Conservation (phyloP, 2,797 vertebrate species). For the Neoniphon sammara region DNA sequence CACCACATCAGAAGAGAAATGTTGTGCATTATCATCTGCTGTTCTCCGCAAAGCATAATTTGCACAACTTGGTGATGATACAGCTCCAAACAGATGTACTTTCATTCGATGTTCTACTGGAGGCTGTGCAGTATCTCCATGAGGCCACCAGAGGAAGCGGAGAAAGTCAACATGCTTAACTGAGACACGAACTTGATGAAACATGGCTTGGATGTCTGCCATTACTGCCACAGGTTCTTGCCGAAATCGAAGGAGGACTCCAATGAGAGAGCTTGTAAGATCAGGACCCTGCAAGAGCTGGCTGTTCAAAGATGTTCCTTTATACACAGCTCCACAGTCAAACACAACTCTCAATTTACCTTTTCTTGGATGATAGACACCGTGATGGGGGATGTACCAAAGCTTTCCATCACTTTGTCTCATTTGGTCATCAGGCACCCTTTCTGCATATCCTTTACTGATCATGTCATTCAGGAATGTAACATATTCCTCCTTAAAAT, state of each 20-base stretch:
- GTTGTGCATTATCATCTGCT: neutral
- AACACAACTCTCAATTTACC: slow-evolving; percentile 1
- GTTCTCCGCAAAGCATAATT: slow-evolving; percentile 8
- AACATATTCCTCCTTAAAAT: slow-evolving; percentile 8
- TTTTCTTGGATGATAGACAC: slow-evolving; percentile 20
- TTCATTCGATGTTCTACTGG: neutral
- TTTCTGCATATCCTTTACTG: slow-evolving; percentile 6
- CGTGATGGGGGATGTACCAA: slow-evolving; percentile 38
- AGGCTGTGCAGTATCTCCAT: slow-evolving; percentile 1
- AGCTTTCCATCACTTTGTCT: slow-evolving; percentile 1
- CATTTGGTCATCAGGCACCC: neutral
- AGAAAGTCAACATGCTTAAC: neutral
- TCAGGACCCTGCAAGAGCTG: slow-evolving; percentile 14
- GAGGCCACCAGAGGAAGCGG: slow-evolving; percentile 24
- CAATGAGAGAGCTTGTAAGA: slow-evolving; percentile 10
- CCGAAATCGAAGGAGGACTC: slow-evolving; percentile 7
- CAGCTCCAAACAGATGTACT: slow-evolving; percentile 3
- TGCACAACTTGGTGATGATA: slow-evolving; percentile 13
- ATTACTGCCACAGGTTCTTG: slow-evolving; percentile 15
- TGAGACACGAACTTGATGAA: slow-evolving; percentile 14
- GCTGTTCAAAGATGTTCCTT: slow-evolving; percentile 4
- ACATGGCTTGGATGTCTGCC: slow-evolving; percentile 27
- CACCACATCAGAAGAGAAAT: neutral
- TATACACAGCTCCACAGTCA: slow-evolving; percentile 5
- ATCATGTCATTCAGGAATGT: slow-evolving; percentile 15